Evolutionary conservation across 2,797 vertebrate genomes (phyloP), one percentile per base, ranked within the genome.

Genomic region (Danio kyathit): DNA sequence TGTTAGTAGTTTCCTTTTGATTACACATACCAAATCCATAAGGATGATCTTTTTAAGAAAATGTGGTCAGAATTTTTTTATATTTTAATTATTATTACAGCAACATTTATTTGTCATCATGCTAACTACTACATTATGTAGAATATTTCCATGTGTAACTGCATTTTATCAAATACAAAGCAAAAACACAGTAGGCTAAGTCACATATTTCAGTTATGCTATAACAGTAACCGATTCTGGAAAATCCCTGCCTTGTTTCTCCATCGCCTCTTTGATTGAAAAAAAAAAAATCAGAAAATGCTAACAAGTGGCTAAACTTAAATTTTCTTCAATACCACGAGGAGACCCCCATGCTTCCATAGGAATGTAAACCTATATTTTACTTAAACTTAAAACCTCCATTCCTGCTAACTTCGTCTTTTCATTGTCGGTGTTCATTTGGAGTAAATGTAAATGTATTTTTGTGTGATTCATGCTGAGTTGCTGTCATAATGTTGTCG

Each of bases 401-500:
- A 11, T 67, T 66, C 6, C 1, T 5, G 2, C 5, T 7, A 10
- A 4, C 41, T 57, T 5, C 14, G 2, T 44, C 12, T 57, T 57
- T 21, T 1, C n/a, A 40, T n/a, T 41, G 60, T 51, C 74, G 1
- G 74, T 51, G 46, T 63, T 51, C 48, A 21, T 76, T 51, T 11
- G 60, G 48, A 41, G 46, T 63, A 52, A 51, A 51, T 29, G 46
- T 63, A 52, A 38, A 40, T n/a, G n/a, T 76, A 7, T 1, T 64
- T 54, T 41, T 65, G 57, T n/a, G 21, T 75, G 29, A 38, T 38
- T 76, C 17, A 52, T 77, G 29, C 29, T 29, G 29, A 29, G 48
- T 38, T 52, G 16, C 46, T n/a, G 3, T 48, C 7, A 2, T 17
- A 11, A 5, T 9, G 52, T 72, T 57, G 4, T 21, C 44, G 41